Conservation (phyloP, 2,797 vertebrate genomes). For the Microcaecilia unicolor region DNA sequence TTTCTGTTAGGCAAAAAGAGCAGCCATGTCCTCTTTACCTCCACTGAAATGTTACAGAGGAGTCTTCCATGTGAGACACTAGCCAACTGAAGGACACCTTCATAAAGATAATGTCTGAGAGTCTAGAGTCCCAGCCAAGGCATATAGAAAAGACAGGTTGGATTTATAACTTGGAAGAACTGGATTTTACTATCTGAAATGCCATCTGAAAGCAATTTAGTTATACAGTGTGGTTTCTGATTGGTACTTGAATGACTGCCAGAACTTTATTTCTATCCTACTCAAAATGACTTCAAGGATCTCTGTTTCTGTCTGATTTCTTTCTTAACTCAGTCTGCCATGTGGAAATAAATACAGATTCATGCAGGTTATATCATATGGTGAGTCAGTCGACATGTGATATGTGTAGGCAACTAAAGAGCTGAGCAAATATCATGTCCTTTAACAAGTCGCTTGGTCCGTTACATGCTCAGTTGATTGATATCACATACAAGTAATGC, state of each 20-base stretch:
- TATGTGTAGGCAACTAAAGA: too few species aligned
- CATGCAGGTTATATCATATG: too few species aligned
- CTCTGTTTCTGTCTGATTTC: slow-evolving; percentile 65
- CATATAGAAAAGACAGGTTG: slow-evolving; percentile 76
- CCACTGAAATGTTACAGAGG: slow-evolving; percentile 24
- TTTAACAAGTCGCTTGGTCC: too few species aligned
- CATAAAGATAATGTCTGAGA: slow-evolving; percentile 72
- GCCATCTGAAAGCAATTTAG: slow-evolving; percentile 91
- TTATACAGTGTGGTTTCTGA: slow-evolving; percentile 82
- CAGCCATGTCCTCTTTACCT: slow-evolving; percentile 31
- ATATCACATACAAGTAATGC: too few species aligned
- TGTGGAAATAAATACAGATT: too few species aligned
- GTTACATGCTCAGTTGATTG: too few species aligned
- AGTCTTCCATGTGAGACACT: slow-evolving; percentile 43
- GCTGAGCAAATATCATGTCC: too few species aligned
- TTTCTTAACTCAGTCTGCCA: slow-evolving; percentile 48
- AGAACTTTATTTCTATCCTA: slow-evolving; percentile 53
- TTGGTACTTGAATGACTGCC: slow-evolving; percentile 78
- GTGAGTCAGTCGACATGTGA: too few species aligned
- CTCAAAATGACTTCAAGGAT: slow-evolving; percentile 62
- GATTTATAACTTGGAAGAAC: slow-evolving; percentile 88
- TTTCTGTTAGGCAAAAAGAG: slow-evolving; percentile 36
- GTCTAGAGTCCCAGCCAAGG: slow-evolving; percentile 68
- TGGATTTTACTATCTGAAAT: slow-evolving; percentile 71
- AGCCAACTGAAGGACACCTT: slow-evolving; percentile 61